These are phyloP conservation scores for Steinernema khuongi DNA, from an alignment of 1,140 invertebrate species.

Conservation along the genomic window DNA sequence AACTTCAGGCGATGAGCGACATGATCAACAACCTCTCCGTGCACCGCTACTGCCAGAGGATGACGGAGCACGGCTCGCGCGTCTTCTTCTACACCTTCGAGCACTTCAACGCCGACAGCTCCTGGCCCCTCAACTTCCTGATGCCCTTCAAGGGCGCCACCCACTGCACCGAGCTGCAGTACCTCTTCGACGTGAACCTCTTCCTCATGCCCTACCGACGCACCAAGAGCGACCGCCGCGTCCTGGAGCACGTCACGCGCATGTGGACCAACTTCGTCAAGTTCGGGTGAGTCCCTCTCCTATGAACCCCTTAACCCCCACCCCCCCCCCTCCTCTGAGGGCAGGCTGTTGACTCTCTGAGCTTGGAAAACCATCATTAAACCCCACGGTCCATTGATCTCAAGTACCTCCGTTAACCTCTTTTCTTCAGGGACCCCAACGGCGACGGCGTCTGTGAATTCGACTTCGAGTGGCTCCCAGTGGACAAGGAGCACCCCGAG, in stretches of 20 bases:
- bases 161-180: neutral
- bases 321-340: no score
- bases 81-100: constrained; percentile 4
- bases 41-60: neutral
- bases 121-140: neutral
- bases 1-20: neutral
- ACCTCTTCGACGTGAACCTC: neutral
- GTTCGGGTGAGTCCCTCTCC: neutral
- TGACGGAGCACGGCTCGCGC: neutral
- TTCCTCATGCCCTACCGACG: neutral
- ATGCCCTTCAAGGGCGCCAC: neutral
- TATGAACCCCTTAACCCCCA: no score
- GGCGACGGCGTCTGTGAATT: neutral
- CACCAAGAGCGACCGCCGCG: neutral
- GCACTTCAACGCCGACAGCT: constrained; percentile 5
- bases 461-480: neutral
- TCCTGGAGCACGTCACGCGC: neutral
- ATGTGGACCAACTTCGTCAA: constrained; percentile 6
- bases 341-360: no score
- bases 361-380: no score
- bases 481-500: neutral
- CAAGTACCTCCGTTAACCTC: neutral
- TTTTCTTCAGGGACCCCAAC: neutral
- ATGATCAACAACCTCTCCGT: constrained; percentile 1
- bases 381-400: no score